Base-by-base conservation (phyloP, 2,888 invertebrate genomes). In the Suillia variegata region DNA sequence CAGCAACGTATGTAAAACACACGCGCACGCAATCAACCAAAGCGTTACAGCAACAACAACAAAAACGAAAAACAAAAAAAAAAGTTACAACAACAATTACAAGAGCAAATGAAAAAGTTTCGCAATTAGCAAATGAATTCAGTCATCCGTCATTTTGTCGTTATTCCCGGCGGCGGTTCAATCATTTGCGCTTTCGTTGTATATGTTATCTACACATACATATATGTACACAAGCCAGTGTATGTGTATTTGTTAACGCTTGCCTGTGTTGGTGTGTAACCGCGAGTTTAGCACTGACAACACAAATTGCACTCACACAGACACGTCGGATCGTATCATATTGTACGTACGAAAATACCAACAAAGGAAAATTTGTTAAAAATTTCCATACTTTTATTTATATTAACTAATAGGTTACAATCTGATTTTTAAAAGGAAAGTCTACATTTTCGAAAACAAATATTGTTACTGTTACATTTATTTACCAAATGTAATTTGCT, bases 101-200 rank as follows among this genome's bases (percentile, higher is more conserved):
- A 51, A 18, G 47, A 52, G 56, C 64, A 66, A 69, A 71, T 70
- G 74, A 71, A 74, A 66, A 74, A 70, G 68, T 73, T 74, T 78
- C 62, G 71, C 75, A 77, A 77, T 79, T 77, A 79, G 77, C 71
- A 78, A 76, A 78, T 78, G 78, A 78, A 77, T 74, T 72, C 71
- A 78, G 68, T 68, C 73, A 75, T 78, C 76, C 77, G 71, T 77
- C 78, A 74, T 74, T 68, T 71, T 74, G 75, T 74, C 74, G 68
- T 70, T 69, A 68, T 61, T 61, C 65, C 73, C 68, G 49, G 65
- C 70, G 78, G 70, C 70, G 68, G 69, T 73, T 76, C 74, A 73
- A 73, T 74, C 72, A 72, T 72, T 68, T 64, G 58, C 61, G 59
- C 61, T 59, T 51, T 54, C 58, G 26, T 22, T 48, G 20, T n/a